Base-by-base conservation (phyloP, 2,113 vertebrate species). In the Oncorhynchus keta region DNA sequence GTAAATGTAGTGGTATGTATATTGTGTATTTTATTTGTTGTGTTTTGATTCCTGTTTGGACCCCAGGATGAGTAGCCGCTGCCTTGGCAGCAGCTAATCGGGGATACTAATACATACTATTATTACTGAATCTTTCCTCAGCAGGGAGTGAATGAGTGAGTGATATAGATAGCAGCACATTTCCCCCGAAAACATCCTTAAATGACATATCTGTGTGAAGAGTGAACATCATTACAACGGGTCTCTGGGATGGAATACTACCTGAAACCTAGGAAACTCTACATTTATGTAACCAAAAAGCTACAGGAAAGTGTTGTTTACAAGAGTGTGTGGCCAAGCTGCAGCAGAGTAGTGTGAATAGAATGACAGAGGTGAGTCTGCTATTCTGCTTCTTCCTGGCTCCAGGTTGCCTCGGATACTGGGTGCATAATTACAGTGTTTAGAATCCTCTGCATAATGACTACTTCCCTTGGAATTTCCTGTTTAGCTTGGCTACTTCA, bases 361-460 rank as follows among this genome's bases (percentile, higher is more conserved):
- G 59, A 8, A 11, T 22, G 18, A 62, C 6, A 22, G 59, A 62
- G 20, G 14, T 16, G 49, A 55, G 49, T 55, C 39, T 45, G 14
- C 49, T 55, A 55, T 14, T 16, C 16, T 13, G 49, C 49, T 55
- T 55, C 49, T 55, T 3, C 59, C 59, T 62, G 59, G 59, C 59
- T 62, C n/a, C 59, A 24, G 12, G 64, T 66, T 66, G 64, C 22
- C 64, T 66, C 11, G 26, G 26, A 16, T 62, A 61, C 78, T 18
- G 16, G 12, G 13, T 55, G 81, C 51, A 65, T 61, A 48, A 76
- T 9, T 9, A 79, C 72, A 77, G 77, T 68, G 81, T 79, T 76
- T 72, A 70, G 39, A 28, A 68, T 75, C 64, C 79, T 85, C 64
- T 82, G 75, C 83, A 73, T 82, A 80, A 87, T 48, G 77, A 67